Base-by-base conservation (phyloP, 2,888 invertebrate genomes). In the Rotaria socialis region DNA sequence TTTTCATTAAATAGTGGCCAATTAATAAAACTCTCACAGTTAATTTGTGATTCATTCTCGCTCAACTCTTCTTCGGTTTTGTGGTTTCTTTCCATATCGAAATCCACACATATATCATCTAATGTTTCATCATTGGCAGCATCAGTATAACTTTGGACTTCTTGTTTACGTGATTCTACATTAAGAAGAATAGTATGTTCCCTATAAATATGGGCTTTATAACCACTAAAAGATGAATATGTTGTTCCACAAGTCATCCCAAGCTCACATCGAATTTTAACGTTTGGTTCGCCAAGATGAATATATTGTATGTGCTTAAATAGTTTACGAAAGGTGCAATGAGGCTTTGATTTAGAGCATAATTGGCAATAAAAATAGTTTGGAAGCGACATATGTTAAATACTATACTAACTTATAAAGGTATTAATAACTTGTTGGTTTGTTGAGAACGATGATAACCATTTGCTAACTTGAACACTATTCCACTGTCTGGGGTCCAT, bases 81-180 rank as follows among this genome's bases (percentile, higher is more conserved):
- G 35, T 67, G 16, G 2, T 35, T 0, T 35, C 1, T 8, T 11
- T 50, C 50, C 7, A 8, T 67, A 5, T n/a, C 8, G 6, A 24
- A 24, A 24, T 56, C 24, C 22, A 56, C 22, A 56, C 24, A 7
- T 6, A 19, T 56, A 56, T 22, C 56, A 22, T 24, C 0, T 5
- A 24, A 56, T 22, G 24, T 24, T n/a, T 58, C 58, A 58, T 58
- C 58, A n/a, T n/a, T n/a, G 10, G n/a, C n/a, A 24, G n/a, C 6
- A 27, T 58, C 2, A 0, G 1, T 58, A 10, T n/a, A 6, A 0
- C 2, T 0, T n/a, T n/a, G n/a, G 10, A n/a, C 2, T 11, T 10
- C 5, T 27, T 67, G 0, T 6, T 27, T 16, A 67, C 1, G 35
- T 67, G 14, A 35, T 14, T 67, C 6, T 8, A 27, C 60, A 67